Evolutionary conservation across 2,113 vertebrate genomes (phyloP).

Genomic region (Nipponia nippon): DNA sequence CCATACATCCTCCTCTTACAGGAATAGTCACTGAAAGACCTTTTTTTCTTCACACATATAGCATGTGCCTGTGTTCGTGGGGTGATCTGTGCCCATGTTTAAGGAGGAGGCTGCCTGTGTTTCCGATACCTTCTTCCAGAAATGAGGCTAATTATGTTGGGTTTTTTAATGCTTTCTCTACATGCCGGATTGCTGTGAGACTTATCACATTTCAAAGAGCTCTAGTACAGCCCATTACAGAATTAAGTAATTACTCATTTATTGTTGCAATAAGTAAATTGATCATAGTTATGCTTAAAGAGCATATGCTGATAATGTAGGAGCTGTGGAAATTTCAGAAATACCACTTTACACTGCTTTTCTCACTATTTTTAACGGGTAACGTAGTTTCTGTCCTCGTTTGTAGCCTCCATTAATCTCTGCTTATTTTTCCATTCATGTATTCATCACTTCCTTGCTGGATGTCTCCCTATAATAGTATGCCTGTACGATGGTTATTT

Average conservation of each 20-base stretch:
- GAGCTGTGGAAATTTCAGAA: neutral
- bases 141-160: neutral
- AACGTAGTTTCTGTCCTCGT: neutral
- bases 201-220: neutral
- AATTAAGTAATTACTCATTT: slow-evolving; percentile 32
- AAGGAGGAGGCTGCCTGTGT: neutral
- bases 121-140: neutral
- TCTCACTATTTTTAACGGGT: neutral
- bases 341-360: neutral
- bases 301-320: neutral
- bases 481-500: neutral
- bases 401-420: neutral
- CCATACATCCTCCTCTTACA: neutral
- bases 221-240: neutral
- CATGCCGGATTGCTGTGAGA: neutral
- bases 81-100: neutral
- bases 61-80: neutral
- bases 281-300: neutral
- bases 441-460: neutral
- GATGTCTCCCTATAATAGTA: neutral
- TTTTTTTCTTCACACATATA: neutral
- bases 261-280: neutral
- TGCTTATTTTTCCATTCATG: neutral
- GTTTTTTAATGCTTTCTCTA: neutral
- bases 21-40: neutral